Evolutionary conservation across 2,888 invertebrate species (phyloP).

Genomic region (Pyralis farinalis): DNA sequence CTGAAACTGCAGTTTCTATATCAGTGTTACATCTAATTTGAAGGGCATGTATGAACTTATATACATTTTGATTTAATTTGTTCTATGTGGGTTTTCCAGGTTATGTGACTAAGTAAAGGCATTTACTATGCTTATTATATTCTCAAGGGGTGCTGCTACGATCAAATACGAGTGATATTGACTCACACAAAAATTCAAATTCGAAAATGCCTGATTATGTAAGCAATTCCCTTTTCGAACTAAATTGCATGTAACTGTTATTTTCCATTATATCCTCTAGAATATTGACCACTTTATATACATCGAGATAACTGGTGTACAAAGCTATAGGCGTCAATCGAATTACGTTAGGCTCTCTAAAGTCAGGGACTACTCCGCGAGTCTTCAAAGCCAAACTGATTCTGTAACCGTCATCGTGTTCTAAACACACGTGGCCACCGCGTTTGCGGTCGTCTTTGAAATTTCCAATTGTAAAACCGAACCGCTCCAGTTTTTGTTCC

Average conservation of each 20-base stretch:
- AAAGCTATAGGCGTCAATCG: conserved; percentile 54
- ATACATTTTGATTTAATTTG: too few species aligned
- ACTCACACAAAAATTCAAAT: background rate
- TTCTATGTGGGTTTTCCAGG: too few species aligned
- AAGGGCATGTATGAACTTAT: too few species aligned
- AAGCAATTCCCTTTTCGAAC: conserved; percentile 37
- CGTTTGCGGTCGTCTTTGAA: conserved; percentile 44
- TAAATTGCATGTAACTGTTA: conserved; percentile 41
- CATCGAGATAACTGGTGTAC: conserved; percentile 58
- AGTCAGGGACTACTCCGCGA: conserved; percentile 53
- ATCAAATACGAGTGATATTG: too few species aligned
- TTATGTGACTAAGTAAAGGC: too few species aligned
- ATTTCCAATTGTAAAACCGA: conserved; percentile 56
- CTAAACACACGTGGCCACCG: conserved; percentile 60
- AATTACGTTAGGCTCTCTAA: conserved; percentile 57
- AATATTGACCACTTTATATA: conserved; percentile 50
- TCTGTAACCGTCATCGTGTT: conserved; percentile 57
- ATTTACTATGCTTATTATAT: too few species aligned
- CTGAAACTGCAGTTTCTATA: too few species aligned
- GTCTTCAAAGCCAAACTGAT: conserved; percentile 52
- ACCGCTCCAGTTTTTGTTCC: conserved; percentile 40
- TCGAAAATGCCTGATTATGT: too few species aligned
- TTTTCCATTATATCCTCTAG: conserved; percentile 45
- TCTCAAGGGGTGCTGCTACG: too few species aligned
- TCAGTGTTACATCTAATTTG: too few species aligned